Conservation (phyloP, 35 echinoderm and acorn worm species). For the Ophiothrix spiculata region DNA sequence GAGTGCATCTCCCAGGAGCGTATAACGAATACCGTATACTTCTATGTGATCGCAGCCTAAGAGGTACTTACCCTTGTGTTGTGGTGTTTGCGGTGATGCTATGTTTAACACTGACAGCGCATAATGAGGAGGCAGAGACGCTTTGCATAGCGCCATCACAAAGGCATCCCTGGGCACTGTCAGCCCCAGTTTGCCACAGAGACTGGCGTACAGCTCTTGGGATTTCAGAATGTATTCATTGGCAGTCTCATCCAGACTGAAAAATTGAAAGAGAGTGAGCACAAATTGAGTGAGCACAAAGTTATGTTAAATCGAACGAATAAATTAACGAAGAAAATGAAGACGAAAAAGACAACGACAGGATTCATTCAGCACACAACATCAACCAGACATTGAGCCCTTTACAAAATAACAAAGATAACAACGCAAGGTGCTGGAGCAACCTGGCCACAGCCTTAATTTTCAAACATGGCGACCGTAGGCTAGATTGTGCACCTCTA, state of each 20-base stretch:
- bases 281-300: not conserved
- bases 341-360: not conserved
- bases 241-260: constrained; percentile 89
- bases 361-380: not conserved
- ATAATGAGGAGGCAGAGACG: constrained; percentile 86
- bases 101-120: constrained; percentile 96
- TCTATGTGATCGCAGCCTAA: too few relatives aligned
- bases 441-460: too few relatives aligned
- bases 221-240: constrained; percentile 94
- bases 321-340: not conserved
- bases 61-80: constrained; percentile 17
- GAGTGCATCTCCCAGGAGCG: too few relatives aligned
- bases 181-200: constrained; percentile 90
- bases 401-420: too few relatives aligned
- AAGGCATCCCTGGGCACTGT: constrained; percentile 90
- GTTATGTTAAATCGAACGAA: not conserved
- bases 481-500: too few relatives aligned
- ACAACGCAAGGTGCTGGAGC: too few relatives aligned
- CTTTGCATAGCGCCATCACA: constrained; percentile 86
- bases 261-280: constrained; percentile 6
- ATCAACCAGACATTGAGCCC: too few relatives aligned
- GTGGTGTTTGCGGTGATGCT: constrained; percentile 55
- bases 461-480: too few relatives aligned
- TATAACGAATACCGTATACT: too few relatives aligned
- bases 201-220: constrained; percentile 90